Evolutionary conservation across 2,888 invertebrate species (phyloP).

Genomic region (Macrophya annulata): DNA sequence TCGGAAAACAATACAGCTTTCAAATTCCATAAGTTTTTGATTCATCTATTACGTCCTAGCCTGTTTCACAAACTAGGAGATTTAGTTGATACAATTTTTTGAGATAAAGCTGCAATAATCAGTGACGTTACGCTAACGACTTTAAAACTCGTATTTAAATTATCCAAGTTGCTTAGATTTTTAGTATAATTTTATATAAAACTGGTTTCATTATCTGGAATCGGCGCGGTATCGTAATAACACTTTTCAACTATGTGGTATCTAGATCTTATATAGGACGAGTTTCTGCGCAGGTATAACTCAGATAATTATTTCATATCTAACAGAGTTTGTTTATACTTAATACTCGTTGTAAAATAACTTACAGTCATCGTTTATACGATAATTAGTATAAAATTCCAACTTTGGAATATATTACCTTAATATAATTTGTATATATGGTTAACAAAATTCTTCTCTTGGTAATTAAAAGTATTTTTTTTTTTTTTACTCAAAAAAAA

Average conservation of each 20-base stretch:
- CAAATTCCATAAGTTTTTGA: neutral
- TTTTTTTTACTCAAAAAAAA: no score
- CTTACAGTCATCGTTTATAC: slow-evolving; percentile 3
- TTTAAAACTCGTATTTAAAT: slow-evolving; percentile 20
- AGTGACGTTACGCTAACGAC: neutral
- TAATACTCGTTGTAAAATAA: neutral
- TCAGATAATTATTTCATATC: slow-evolving; percentile 2
- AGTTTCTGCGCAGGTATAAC: slow-evolving; percentile 4
- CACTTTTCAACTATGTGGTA: neutral
- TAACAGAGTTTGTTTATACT: slow-evolving; percentile 7
- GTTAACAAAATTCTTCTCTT: slow-evolving; percentile 2
- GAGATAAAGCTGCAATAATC: no score
- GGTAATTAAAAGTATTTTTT: neutral
- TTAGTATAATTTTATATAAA: neutral
- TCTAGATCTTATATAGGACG: slow-evolving; percentile 3
- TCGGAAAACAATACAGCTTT: neutral
- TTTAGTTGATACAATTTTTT: neutral
- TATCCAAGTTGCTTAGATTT: slow-evolving; percentile 8
- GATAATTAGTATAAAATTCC: neutral
- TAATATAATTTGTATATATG: neutral
- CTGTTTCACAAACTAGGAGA: neutral
- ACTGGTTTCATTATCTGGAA: slow-evolving; percentile 36
- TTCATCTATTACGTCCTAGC: neutral
- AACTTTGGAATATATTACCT: neutral
- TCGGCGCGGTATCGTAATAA: slow-evolving; percentile 24